Percentiles rank a stretch among this genome's conserved stretches.
phyloP scores from a whole-genome alignment of 2,113 vertebrate genomes.

The Muscicapa adusta region DNA sequence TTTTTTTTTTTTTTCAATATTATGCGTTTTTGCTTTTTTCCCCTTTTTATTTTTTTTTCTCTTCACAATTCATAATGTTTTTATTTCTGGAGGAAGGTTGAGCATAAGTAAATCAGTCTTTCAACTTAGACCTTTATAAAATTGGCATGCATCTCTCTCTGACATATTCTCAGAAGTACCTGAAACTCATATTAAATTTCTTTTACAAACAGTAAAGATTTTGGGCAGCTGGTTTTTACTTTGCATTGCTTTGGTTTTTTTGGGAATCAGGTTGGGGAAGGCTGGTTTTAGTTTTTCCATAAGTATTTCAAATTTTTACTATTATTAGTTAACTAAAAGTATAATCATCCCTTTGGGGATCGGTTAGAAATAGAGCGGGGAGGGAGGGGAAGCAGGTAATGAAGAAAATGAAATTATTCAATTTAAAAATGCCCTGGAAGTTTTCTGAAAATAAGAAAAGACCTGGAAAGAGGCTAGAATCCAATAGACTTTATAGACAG shows the following conservation, averaged over 20 bases:
- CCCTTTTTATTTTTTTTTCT: accelerated
- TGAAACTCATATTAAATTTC: background rate
- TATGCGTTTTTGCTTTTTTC: background rate
- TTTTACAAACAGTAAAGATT: background rate
- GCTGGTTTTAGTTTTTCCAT: background rate
- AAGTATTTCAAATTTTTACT: background rate
- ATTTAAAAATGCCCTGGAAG: background rate
- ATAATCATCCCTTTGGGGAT: accelerated
- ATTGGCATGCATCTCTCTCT: background rate
- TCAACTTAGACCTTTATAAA: background rate
- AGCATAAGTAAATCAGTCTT: background rate
- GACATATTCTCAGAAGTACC: background rate
- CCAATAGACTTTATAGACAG: background rate
- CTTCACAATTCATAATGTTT: background rate
- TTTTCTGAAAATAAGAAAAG: background rate
- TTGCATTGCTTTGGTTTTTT: background rate
- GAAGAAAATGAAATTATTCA: background rate
- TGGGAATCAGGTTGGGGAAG: accelerated
- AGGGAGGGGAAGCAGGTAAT: accelerated
- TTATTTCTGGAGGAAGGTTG: background rate
- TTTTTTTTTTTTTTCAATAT: background rate
- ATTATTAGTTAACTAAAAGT: background rate
- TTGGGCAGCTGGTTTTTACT: background rate
- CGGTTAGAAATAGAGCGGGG: background rate
- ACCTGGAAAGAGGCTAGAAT: background rate